Evolutionary conservation across 1,140 invertebrate species (phyloP).

Genomic region (Brachionus paranguensis): DNA sequence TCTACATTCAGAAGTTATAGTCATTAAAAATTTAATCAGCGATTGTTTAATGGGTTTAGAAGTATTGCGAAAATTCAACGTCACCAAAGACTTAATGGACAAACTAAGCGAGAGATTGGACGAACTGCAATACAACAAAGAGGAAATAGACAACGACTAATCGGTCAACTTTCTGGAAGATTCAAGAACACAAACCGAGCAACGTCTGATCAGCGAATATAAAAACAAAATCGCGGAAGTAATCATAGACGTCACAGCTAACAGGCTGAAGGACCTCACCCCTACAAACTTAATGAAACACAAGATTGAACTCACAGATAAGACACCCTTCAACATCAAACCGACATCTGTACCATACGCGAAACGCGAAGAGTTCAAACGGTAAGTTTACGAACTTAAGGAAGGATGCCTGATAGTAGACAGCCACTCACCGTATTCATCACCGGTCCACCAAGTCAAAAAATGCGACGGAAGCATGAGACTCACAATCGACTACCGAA

Average conservation of each 20-base stretch:
- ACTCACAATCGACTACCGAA: background rate
- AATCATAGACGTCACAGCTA: background rate
- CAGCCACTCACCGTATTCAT: background rate
- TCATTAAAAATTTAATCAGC: background rate
- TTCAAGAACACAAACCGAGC: background rate
- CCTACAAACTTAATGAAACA: background rate
- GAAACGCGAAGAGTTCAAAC: background rate
- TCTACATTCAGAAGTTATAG: background rate
- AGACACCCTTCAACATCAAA: background rate
- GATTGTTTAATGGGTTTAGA: background rate
- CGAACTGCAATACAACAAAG: background rate
- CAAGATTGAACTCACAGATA: background rate
- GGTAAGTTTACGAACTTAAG: background rate
- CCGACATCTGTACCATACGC: background rate
- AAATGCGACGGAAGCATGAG: constrained; percentile 10
- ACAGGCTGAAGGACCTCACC: background rate
- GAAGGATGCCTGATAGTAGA: background rate
- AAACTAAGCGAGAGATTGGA: background rate
- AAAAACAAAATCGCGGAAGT: background rate
- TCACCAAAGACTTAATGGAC: background rate
- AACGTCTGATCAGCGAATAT: background rate
- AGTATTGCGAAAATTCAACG: background rate
- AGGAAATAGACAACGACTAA: background rate
- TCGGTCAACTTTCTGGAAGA: background rate
- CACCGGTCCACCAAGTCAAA: background rate